Evolutionary conservation across 2,797 vertebrate genomes (phyloP), one percentile per base, ranked within the genome.

Genomic region (Halcyon smyrnensis): DNA sequence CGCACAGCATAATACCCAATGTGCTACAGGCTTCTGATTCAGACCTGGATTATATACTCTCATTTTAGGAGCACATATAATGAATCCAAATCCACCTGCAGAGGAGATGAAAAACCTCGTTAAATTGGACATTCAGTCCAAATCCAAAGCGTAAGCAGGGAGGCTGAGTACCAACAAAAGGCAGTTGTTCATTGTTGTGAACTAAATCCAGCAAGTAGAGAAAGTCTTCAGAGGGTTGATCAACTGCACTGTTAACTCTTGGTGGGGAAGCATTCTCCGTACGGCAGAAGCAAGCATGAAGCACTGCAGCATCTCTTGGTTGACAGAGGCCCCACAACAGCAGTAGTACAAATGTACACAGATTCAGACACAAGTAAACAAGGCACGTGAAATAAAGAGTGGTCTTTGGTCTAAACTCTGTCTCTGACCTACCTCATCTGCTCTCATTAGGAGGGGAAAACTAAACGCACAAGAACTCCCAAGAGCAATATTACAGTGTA

Each of bases 321-420:
- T 32, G 60, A 20, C 60, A 73, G 14, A 53, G 30, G n/a, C 56
- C 45, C 56, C 51, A 14, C 19, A 70, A 2, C 18, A 50, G 0
- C 0, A 83, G 34, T 3, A 28, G 19, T 32, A 65, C 3, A 59
- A 75, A 67, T 1, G 48, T 9, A 5, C 15, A 50, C 1, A 4
- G 17, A 20, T 1, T 46, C 62, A 85, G 39, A 63, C 79, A 27
- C 30, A 48, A 59, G 30, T 15, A 60, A 62, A 77, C 25, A 68
- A 45, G 7, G 41, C 14, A 69, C 37, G 19, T 41, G 59, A 93
- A 94, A 73, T 25, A 34, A 25, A 75, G 37, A 62, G 32, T 10
- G 6, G 12, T 7, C 32, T 75, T 51, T 23, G 76, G 16, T 53
- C 54, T 64, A 60, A 60, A 79, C 8, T n/a, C 18, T 0, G 0